Conservation (phyloP, 1,140 invertebrate species). For the Calycopis cecrops region DNA sequence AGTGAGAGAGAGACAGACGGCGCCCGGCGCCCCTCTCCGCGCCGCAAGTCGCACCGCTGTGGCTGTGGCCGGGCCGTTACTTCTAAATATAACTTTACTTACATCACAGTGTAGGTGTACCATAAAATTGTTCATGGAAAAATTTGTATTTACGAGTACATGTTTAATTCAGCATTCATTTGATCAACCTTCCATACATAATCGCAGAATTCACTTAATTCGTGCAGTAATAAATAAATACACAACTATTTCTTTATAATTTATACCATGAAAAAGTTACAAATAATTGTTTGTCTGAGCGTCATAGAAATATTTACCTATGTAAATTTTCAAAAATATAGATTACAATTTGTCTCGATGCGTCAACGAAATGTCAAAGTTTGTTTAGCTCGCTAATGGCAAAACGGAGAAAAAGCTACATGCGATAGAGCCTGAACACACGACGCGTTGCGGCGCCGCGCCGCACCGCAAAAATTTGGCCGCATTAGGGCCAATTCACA, state of each 20-base stretch:
- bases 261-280: constrained; percentile 8
- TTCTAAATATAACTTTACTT: not conserved
- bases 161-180: not conserved
- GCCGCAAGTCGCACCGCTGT: no score
- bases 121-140: constrained; percentile 1
- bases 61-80: no score
- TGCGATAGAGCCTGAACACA: no score
- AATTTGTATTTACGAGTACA: not conserved
- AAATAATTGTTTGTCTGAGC: constrained; percentile 7
- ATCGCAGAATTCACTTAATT: constrained; percentile 21
- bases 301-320: not conserved
- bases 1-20: no score
- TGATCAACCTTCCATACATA: constrained; percentile 8
- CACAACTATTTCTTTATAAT: constrained; percentile 1
- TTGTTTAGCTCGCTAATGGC: no score
- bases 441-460: no score
- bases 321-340: not conserved
- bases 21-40: no score
- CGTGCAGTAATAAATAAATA: constrained; percentile 22
- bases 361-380: no score
- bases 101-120: constrained; percentile 10
- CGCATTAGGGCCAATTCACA: no score
- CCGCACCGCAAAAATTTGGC: no score
- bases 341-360: no score
- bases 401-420: no score